These are phyloP conservation scores for Oncorhynchus tshawytscha DNA, from an alignment of 2,113 vertebrate species.

Conservation along the genomic window DNA sequence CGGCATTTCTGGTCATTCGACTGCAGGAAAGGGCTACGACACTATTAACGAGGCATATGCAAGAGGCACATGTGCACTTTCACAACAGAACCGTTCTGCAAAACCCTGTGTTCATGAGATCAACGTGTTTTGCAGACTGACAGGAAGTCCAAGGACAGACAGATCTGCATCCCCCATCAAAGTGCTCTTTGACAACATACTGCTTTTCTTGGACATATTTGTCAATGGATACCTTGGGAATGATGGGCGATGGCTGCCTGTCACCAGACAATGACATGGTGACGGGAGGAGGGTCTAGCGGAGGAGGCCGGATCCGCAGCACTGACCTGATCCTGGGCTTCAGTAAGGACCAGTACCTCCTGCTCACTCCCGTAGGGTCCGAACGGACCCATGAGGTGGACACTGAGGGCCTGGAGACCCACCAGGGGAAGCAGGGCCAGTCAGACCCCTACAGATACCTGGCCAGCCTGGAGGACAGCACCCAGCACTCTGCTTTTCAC, in stretches of 20 bases:
- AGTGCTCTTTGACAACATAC: slow-evolving; percentile 25
- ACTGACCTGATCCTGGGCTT: slow-evolving; percentile 80
- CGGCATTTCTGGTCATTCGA: too few relatives aligned
- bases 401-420: slow-evolving; percentile 40
- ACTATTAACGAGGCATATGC: too few relatives aligned
- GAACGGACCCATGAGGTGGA: slow-evolving; percentile 53
- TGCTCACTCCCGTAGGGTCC: slow-evolving; percentile 60
- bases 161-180: slow-evolving; percentile 2
- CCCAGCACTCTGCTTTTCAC: slow-evolving; percentile 54
- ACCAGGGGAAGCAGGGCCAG: slow-evolving; percentile 36
- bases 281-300: slow-evolving; percentile 66
- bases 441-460: slow-evolving; percentile 61
- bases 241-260: slow-evolving; percentile 74
- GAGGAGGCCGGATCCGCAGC: slow-evolving; percentile 72
- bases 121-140: not conserved
- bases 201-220: slow-evolving; percentile 72
- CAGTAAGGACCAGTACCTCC: slow-evolving; percentile 76
- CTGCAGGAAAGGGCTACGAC: too few relatives aligned
- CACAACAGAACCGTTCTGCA: not conserved
- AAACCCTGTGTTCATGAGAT: not conserved
- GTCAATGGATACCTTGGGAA: slow-evolving; percentile 75
- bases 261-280: slow-evolving; percentile 68
- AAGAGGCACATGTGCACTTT: too few relatives aligned
- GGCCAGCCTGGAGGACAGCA: slow-evolving; percentile 55
- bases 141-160: slow-evolving; percentile 10